Evolutionary conservation across 2,888 invertebrate species (phyloP), one percentile per base, ranked within the genome.

Genomic region (Ellobium chinense): DNA sequence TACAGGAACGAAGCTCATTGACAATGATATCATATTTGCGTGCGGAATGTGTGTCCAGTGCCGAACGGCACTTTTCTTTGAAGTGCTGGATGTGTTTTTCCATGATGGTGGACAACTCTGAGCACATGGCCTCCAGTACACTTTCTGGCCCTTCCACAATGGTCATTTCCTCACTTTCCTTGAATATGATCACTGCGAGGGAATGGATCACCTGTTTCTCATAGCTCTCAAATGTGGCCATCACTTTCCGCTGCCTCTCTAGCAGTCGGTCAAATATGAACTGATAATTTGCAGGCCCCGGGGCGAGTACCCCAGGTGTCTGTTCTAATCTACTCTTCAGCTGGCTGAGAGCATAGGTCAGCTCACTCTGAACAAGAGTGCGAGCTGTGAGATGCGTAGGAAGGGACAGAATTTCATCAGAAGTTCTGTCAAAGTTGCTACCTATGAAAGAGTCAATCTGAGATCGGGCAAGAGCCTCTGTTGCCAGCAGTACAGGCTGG

Each of bases 261-360:
- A 86, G 77, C 36, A 90, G 82, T 70, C 87, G 84, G 34, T 86
- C 80, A 80, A 85, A 87, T 46, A 86, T 86, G 82, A 89, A 89
- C 34, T 82, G 65, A 54, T 80, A 75, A 27, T 70, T 75, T 9
- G 1, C 75, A 21, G 62, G 63, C 21, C 80, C 80, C 24, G 80
- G 69, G 18, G 24, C 56, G 18, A 62, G 62, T 21, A 68, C 54
- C 4, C 58, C 62, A 12, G 69, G 69, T 31, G 18, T 29, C 12
- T 65, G 56, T 14, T 78, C 69, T 65, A 96, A 94, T 87, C 95
- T 95, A 46, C 94, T 94, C 91, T 96, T 96, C 86, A 94, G 94
- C 18, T 94, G 92, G 82, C 94, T 86, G 34, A 95, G 88, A 37
- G 90, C 89, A 80, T 87, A 88, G 65, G 90, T 90, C 66, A 92